Base-by-base conservation (phyloP, 1,140 invertebrate species). In the Macrocentrus cingulum region DNA sequence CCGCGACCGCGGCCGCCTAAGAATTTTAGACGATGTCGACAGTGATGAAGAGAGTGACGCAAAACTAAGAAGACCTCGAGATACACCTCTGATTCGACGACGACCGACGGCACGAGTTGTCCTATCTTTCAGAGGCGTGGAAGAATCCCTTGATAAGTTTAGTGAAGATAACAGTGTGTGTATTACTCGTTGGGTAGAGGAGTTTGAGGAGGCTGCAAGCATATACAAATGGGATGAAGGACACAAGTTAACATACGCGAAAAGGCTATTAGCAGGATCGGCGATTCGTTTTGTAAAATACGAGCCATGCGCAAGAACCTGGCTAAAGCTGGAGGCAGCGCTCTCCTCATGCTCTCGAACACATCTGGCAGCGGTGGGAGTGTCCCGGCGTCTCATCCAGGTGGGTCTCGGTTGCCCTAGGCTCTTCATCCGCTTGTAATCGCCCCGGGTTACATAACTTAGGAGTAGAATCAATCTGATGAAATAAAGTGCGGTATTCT, bases 131-230 rank as follows among this genome's bases (percentile, higher is more conserved):
- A 46, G 29, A 50, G 67, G 67, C 19, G 61, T 69, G 2, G 60
- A 66, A 50, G 59, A 57, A 6, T 23, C 59, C 1, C 7, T 70
- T 1, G 42, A 63, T 15, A 46, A 41, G 1, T 69, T 67, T 23
- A 62, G 13, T n/a, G 66, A 59, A 9, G 61, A 69, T 20, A 50
- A 56, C 1, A 52, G 41, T n/a, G 19, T 51, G 19, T 58, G 59
- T 55, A 22, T 66, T 8, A 23, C 15, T n/a, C 41, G 44, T 7
- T 70, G 66, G 68, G 11, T 67, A 0, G 18, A 36, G 36, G 41
- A 63, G 7, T 70, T 70, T 23, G 68, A 69, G 18, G 56, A 65
- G 16, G 60, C 53, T n/a, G 59, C 62, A 0, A 53, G 54, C n/a
- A 2, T 64, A 7, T 67, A 62, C n/a, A n/a, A 60, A 4, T 69